These are phyloP conservation scores for Salvelinus namaycush DNA, from an alignment of 2,113 vertebrate genomes.

Conservation along the genomic window DNA sequence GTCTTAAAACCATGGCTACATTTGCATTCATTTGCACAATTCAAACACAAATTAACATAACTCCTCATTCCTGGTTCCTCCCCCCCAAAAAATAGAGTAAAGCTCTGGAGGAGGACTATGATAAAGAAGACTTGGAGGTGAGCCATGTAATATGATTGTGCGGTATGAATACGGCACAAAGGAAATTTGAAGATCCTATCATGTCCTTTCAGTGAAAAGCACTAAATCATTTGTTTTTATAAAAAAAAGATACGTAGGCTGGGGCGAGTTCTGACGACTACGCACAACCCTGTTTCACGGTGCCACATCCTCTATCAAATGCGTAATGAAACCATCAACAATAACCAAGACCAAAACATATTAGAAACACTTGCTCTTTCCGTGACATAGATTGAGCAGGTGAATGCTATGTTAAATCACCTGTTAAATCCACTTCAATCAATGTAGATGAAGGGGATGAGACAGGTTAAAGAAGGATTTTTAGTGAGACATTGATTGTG, in stretches of 20 bases:
- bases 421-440: too few relatives aligned
- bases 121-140: not conserved
- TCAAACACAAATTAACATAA: slow-evolving; percentile 40
- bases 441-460: too few relatives aligned
- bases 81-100: not conserved
- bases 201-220: not conserved
- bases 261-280: not conserved
- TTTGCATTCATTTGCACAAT: slow-evolving; percentile 50
- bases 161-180: not conserved
- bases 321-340: not conserved
- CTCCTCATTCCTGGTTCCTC: slow-evolving; percentile 24
- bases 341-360: not conserved
- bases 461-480: too few relatives aligned
- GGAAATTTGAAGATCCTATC: slow-evolving; percentile 10
- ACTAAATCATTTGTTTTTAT: not conserved
- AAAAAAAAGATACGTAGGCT: not conserved
- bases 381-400: too few relatives aligned
- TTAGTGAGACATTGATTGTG: too few relatives aligned
- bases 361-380: not conserved
- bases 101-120: not conserved
- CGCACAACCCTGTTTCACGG: not conserved
- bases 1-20: slow-evolving; percentile 33
- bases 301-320: not conserved
- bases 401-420: too few relatives aligned
- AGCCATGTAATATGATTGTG: not conserved